phyloP scores from a whole-genome alignment of 2,113 vertebrate genomes.

The Myanophis thanlyinensis region DNA sequence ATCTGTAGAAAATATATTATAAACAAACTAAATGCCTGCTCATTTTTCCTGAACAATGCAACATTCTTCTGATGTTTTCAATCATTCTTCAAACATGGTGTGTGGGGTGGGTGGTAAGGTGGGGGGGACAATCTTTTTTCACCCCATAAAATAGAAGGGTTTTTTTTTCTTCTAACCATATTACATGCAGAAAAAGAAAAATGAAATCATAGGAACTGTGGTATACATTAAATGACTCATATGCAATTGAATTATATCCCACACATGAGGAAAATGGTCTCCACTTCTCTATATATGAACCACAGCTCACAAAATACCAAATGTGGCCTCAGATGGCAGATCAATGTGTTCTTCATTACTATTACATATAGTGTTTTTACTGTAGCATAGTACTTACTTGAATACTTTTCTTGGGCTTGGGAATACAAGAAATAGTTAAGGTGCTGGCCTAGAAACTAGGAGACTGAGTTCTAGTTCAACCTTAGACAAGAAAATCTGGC shows the following conservation, averaged over 20 bases:
- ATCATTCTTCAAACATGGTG: not conserved
- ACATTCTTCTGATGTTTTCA: not conserved
- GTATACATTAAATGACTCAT: not conserved
- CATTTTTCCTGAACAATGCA: not conserved
- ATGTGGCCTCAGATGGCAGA: constrained; percentile 17
- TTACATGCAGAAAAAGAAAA: not conserved
- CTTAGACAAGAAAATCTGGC: not conserved
- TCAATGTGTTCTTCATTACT: not conserved
- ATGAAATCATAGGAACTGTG: constrained; percentile 6
- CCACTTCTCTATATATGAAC: not conserved
- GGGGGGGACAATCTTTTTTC: not conserved
- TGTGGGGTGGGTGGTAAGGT: not conserved
- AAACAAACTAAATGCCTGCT: constrained; percentile 7
- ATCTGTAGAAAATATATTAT: not conserved
- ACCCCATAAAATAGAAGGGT: not conserved
- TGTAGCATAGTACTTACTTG: not conserved
- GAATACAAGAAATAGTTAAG: not conserved
- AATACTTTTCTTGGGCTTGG: rapidly evolving
- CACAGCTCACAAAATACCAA: constrained; percentile 13
- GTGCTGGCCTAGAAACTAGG: not conserved
- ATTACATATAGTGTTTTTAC: not conserved
- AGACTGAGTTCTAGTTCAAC: not conserved
- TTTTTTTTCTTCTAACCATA: constrained; percentile 10
- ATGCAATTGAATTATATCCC: constrained; percentile 9
- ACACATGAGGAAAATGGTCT: not conserved